Evolutionary conservation across 2,888 invertebrate genomes (phyloP), one percentile per base, ranked within the genome.

Genomic region (Drosophila meridionalis): DNA sequence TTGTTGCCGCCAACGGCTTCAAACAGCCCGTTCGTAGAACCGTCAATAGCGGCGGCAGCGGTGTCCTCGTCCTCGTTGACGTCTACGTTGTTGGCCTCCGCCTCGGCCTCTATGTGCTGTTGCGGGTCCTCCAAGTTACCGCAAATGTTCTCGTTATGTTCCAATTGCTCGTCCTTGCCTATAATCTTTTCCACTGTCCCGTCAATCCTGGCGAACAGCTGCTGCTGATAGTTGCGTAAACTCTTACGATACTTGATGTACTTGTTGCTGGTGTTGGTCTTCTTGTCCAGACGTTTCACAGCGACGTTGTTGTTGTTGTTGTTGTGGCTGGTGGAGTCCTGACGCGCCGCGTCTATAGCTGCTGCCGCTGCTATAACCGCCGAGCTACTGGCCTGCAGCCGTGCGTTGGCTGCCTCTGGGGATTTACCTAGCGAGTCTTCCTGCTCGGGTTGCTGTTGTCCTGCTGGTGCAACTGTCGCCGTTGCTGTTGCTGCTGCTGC

Each of bases 211-310:
- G 68, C 61, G n/a, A 82, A 60, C 43, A 81, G 45, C 40, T 82
- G 77, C 32, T 85, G 91, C 26, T 87, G 87, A 83, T 88, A 88
- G 50, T 80, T 90, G n/a, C 91, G 83, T 65, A 85, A 65, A 70
- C 80, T 86, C 58, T 87, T 90, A 26, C 87, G 88, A 78, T 91
- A 86, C 72, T 89, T 90, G 38, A 82, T 80, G 72, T 78, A 76
- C 73, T 68, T 89, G 67, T 61, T 67, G 50, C 30, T 59, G 40
- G 38, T 73, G 7, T 48, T 70, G 58, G 58, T 61, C 48, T 76
- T 72, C 55, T 76, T 81, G 48, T 66, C 65, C 40, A 73, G 40
- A 0, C 80, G 78, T 36, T 75, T 78, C 2, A 75, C 59, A 28
- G 52, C 34, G 52, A 75, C 59, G 69, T 66, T 73, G 61, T 34